Evolutionary conservation across 2,113 vertebrate genomes (phyloP).

Genomic region (Sardina pilchardus): DNA sequence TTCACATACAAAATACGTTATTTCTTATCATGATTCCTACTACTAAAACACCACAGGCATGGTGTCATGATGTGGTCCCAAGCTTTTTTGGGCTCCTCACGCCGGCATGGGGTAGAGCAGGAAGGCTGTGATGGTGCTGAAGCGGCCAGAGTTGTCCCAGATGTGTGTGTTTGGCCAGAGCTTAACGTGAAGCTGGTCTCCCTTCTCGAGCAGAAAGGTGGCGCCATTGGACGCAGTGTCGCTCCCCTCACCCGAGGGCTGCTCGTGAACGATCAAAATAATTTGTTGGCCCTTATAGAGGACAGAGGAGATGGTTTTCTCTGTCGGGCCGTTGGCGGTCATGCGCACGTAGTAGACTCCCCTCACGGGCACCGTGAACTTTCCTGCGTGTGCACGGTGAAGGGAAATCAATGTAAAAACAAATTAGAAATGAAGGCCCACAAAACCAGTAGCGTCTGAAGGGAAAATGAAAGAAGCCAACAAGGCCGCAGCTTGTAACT

Average conservation of each 20-base stretch:
- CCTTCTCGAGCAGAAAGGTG: slow-evolving; percentile 53
- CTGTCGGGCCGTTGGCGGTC: slow-evolving; percentile 52
- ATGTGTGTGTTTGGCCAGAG: slow-evolving; percentile 60
- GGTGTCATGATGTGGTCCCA: too few species aligned
- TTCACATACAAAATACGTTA: too few species aligned
- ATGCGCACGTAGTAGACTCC: slow-evolving; percentile 63
- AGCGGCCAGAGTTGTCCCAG: slow-evolving; percentile 62
- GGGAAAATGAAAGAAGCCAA: too few species aligned
- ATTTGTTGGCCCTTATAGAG: slow-evolving; percentile 57
- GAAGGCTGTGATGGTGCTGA: slow-evolving; percentile 64
- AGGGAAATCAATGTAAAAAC: not conserved
- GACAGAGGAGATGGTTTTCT: slow-evolving; percentile 50
- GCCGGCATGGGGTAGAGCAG: slow-evolving; percentile 55
- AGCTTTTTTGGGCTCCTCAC: too few species aligned
- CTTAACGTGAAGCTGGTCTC: slow-evolving; percentile 49
- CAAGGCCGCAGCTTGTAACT: too few species aligned
- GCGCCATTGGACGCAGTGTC: slow-evolving; percentile 63
- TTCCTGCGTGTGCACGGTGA: slow-evolving; percentile 39
- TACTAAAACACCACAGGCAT: too few species aligned
- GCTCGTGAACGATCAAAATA: slow-evolving; percentile 45
- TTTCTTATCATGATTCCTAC: too few species aligned
- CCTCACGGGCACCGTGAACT: slow-evolving; percentile 50
- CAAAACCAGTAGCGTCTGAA: not conserved
- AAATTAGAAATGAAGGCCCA: not conserved
- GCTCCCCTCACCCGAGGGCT: slow-evolving; percentile 52